phyloP scores from a whole-genome alignment of 2,113 vertebrate genomes.

The Tringa solitaria region DNA sequence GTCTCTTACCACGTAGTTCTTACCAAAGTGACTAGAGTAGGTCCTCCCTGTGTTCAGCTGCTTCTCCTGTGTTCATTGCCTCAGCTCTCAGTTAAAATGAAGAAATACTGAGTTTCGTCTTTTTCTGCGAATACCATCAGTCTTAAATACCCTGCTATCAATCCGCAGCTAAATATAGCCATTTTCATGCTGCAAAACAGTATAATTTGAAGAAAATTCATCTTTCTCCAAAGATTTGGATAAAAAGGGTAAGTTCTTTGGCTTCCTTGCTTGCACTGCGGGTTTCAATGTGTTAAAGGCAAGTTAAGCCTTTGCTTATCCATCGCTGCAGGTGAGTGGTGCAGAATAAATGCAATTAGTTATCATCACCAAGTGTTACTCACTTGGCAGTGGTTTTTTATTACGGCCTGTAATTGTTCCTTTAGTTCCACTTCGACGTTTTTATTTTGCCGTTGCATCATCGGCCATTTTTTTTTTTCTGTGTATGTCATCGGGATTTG shows the following conservation, averaged over 20 bases:
- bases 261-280: not conserved
- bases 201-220: not conserved
- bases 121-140: not conserved
- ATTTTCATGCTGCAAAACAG: not conserved
- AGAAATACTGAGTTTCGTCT: not conserved
- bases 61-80: not conserved
- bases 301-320: not conserved
- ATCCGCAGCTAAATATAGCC: not conserved
- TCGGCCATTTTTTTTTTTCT: not conserved
- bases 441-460: conserved; percentile 17
- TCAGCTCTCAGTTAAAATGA: not conserved
- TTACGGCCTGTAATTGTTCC: not conserved
- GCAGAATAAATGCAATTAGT: not conserved
- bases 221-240: not conserved
- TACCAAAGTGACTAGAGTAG: not conserved
- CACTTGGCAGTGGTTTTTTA: not conserved
- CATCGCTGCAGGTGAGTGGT: not conserved
- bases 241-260: not conserved
- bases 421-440: not conserved
- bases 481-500: not conserved
- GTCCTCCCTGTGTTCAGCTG: not conserved
- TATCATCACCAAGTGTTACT: not conserved
- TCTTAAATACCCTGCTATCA: not conserved
- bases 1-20: not conserved
- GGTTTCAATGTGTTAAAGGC: not conserved